phyloP scores from a whole-genome alignment of 2,797 vertebrate species.

The Eulemur albifrons region DNA sequence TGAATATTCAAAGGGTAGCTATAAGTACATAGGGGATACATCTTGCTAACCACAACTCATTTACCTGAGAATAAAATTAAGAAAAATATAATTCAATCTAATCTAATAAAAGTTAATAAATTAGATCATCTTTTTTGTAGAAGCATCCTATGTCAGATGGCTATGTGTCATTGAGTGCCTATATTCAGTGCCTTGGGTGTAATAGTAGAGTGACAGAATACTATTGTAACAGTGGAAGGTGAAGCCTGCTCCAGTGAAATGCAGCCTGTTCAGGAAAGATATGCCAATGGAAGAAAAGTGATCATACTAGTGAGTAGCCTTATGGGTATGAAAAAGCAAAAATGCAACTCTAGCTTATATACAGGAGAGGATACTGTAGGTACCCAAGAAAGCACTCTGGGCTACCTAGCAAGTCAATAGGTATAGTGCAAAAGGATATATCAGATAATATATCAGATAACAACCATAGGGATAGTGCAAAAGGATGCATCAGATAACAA shows the following conservation, averaged over 20 bases:
- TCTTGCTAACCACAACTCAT: not conserved
- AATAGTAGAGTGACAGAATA: not conserved
- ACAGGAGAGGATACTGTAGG: not conserved
- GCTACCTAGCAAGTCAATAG: not conserved
- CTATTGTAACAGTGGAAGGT: not conserved
- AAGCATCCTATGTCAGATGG: not conserved
- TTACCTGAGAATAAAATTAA: slow-evolving; percentile 55
- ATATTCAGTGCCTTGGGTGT: not conserved
- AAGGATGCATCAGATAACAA: not conserved
- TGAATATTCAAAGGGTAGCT: slow-evolving; percentile 8
- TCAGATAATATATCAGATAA: no score
- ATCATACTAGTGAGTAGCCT: not conserved
- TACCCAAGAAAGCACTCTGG: not conserved
- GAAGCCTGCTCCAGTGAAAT: not conserved
- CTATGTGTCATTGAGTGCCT: not conserved
- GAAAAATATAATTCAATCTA: slow-evolving; percentile 24
- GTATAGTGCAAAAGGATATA: no score
- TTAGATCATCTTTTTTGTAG: not conserved
- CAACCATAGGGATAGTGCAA: not conserved
- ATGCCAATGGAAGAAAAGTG: not conserved
- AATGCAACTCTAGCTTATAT: not conserved
- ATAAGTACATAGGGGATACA: not conserved
- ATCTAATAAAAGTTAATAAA: slow-evolving; percentile 9
- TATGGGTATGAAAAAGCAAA: not conserved
- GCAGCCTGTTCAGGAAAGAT: not conserved